Evolutionary conservation across 2,797 vertebrate species (phyloP).

Genomic region (Pampus argenteus): DNA sequence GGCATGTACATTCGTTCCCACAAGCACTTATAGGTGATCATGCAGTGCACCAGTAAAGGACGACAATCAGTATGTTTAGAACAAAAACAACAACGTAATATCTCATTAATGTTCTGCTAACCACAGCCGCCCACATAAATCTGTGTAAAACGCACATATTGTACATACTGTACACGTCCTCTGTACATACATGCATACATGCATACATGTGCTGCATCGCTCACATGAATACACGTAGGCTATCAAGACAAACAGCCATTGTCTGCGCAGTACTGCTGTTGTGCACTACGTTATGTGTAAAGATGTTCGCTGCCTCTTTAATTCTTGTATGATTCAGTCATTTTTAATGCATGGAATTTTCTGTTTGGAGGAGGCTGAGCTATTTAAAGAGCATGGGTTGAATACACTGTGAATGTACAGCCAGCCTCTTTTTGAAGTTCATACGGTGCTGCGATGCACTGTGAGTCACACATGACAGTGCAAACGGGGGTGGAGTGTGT

Average conservation of each 20-base stretch:
- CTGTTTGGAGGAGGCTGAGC: constrained; percentile 74
- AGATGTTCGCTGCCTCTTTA: constrained; percentile 69
- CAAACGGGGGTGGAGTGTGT: constrained; percentile 75
- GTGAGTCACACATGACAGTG: constrained; percentile 84
- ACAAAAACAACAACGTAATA: not conserved
- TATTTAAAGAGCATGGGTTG: constrained; percentile 81
- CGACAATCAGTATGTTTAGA: not conserved
- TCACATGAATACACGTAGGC: constrained; percentile 20
- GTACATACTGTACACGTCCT: constrained; percentile 9
- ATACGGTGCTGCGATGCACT: constrained; percentile 71
- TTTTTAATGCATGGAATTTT: constrained; percentile 80
- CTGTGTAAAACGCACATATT: not conserved
- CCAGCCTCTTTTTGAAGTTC: constrained; percentile 83
- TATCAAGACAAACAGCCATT: constrained; percentile 50
- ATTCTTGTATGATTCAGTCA: constrained; percentile 78
- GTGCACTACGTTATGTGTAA: constrained; percentile 27
- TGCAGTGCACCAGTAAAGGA: constrained; percentile 10
- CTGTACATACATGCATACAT: constrained; percentile 20
- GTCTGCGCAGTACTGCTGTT: constrained; percentile 37
- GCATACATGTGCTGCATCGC: constrained; percentile 24
- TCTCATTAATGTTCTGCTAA: constrained; percentile 11
- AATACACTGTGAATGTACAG: constrained; percentile 80
- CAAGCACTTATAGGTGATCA: constrained; percentile 22
- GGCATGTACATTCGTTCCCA: constrained; percentile 12
- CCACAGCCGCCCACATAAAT: constrained; percentile 10